Evolutionary conservation across 2,797 vertebrate genomes (phyloP).

Genomic region (Eulemur mongoz): DNA sequence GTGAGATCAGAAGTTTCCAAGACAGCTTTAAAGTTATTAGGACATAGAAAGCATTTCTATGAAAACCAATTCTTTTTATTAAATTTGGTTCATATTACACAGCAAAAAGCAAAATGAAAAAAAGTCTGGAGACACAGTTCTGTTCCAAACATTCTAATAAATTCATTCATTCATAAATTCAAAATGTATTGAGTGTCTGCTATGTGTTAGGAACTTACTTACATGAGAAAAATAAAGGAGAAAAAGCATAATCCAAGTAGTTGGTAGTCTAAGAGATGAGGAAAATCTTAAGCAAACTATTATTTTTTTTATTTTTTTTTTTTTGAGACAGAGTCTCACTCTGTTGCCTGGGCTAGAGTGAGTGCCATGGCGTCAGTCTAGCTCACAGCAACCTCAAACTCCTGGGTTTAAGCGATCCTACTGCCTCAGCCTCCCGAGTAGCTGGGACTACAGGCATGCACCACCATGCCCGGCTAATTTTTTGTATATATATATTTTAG

Average conservation of each 20-base stretch:
- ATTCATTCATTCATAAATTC: slow-evolving; percentile 70
- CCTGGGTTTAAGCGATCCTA: no score
- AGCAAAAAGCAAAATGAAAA: slow-evolving; percentile 61
- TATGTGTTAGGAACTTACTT: slow-evolving; percentile 41
- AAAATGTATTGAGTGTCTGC: slow-evolving; percentile 61
- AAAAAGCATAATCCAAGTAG: not conserved
- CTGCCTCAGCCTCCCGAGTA: no score
- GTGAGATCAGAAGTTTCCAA: slow-evolving; percentile 61
- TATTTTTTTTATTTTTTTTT: no score
- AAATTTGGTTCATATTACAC: slow-evolving; percentile 63
- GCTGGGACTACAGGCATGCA: no score
- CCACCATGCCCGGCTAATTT: no score
- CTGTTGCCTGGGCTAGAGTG: no score
- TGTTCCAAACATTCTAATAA: slow-evolving; percentile 64
- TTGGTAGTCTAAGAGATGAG: not conserved
- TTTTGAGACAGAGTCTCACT: no score
- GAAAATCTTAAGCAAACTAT: not conserved
- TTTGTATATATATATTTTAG: no score
- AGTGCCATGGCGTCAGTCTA: no score
- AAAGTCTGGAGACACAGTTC: slow-evolving; percentile 66
- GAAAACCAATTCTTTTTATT: slow-evolving; percentile 59
- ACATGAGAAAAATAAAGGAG: not conserved
- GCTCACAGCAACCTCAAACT: no score
- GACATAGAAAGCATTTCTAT: slow-evolving; percentile 55
- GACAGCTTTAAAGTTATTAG: slow-evolving; percentile 58